Evolutionary conservation across 2,888 invertebrate genomes (phyloP), one percentile per base, ranked within the genome.

Genomic region (Dolomedes plantarius): DNA sequence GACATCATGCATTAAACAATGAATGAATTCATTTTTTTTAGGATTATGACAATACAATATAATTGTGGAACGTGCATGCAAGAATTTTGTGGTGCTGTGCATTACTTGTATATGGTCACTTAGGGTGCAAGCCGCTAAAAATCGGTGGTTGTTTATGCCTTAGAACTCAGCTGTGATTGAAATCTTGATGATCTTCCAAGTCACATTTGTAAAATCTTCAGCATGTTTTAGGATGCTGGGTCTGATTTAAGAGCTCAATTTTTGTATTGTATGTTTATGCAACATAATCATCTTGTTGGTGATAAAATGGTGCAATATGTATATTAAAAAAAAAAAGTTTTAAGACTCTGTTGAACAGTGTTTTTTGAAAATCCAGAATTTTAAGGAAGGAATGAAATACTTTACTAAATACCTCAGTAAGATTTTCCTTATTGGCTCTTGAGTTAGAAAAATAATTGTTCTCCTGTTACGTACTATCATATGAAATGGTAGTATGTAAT

Each of bases 211-310:
- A n/a, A 29, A 39, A 9, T 64, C 62, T n/a, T 46, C 72, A 80
- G 72, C 73, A 67, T 73, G 19, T 41, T 69, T 80, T 64, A 23
- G 11, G 23, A 67, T 73, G 79, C 72, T 73, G 73, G 28, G 13
- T 56, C 29, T 65, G 46, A n/a, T 80, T 80, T 62, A 71, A 80
- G 32, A 73, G 79, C 79, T 80, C 79, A 80, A 80, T 50, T 67
- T 79, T 80, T 78, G 23, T 56, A 56, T 5, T 56, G 23, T 23
- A 5, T 56, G 23, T 56, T 56, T 23, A 6, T 56, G 11, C 3
- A 11, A 56, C 16, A 16, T 23, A 16, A 6, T 56, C 23, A 56
- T 56, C 3, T 56, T 2, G 1, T 7, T 36, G 36, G 36, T 56
- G 56, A 56, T 56, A 1, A 19, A n/a, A 23, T 56, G 56, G 56